Evolutionary conservation across 2,113 vertebrate genomes (phyloP), one percentile per base, ranked within the genome.

Genomic region (Hippocampus guttulatus): DNA sequence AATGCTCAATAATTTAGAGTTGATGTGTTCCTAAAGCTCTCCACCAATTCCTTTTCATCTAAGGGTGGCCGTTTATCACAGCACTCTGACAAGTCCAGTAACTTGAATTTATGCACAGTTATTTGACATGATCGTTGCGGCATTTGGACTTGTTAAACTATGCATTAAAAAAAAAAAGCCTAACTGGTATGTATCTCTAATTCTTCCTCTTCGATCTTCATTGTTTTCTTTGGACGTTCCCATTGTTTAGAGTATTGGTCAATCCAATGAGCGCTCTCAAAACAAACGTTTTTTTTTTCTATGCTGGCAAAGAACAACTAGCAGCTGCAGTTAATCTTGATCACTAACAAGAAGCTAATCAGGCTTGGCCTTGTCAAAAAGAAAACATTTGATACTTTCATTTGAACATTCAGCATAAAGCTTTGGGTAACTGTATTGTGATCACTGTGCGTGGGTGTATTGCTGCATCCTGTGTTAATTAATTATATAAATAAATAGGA

Each of bases 171-270:
- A 52, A 52, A 8, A n/a, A 27, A 16, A 14, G 6, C 57, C 25
- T 6, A 60, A 30, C 57, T 60, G 6, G 25, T 60, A 25, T 30
- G 25, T 16, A 8, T 60, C 12, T 30, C 15, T 7, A 60, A 30
- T 16, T 30, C 57, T 60, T 38, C 25, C 57, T 60, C 25, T 60
- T 60, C 16, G 57, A 60, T 60, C 23, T 60, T 30, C 16, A 60
- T 30, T 30, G 57, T 60, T 25, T 60, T 60, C 25, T 30, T 60
- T 16, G 57, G 25, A 9, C 51, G 6, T 60, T 60, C 7, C 12
- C 57, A 60, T 60, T 60, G 57, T 60, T 60, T 60, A 60, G 57
- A 60, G 5, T 60, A 15, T 60, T 30, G 25, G 57, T 60, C 27
- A 60, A 60, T 27, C 25, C 5, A 30, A 60, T 60, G 14, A 60